Percentiles rank a stretch among this genome's conserved stretches.
Conservation (phyloP, 2,113 vertebrate species). For the Rhinopomastus cyanomelas region DNA sequence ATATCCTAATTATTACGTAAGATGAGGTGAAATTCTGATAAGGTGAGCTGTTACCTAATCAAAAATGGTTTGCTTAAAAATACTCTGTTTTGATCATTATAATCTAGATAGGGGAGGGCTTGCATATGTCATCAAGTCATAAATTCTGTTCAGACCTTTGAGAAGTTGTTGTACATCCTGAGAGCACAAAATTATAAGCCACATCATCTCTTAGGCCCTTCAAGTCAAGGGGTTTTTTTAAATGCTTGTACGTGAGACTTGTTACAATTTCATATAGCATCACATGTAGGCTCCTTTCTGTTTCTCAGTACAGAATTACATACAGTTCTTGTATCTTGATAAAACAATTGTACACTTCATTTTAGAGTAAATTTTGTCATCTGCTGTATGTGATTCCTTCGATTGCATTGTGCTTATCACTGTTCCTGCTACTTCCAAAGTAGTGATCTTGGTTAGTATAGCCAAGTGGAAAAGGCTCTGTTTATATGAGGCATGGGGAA, state of each 20-base stretch:
- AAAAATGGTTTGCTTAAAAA: neutral
- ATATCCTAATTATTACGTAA: neutral
- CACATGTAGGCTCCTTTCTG: neutral
- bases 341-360: neutral
- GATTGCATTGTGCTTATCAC: neutral
- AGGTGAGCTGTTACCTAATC: neutral
- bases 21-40: neutral
- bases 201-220: neutral
- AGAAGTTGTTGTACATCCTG: neutral
- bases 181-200: neutral
- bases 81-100: neutral
- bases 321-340: neutral
- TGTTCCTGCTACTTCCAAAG: neutral
- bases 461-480: neutral
- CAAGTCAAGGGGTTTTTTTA: neutral
- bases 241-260: neutral
- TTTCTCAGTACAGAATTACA: neutral
- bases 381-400: neutral
- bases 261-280: neutral
- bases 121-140: neutral
- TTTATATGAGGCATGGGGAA: neutral
- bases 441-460: constrained; percentile 18
- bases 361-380: neutral
- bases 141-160: neutral
- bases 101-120: neutral